Evolutionary conservation across 2,888 invertebrate genomes (phyloP), one percentile per base, ranked within the genome.

Genomic region (Melinopterus prodromus): DNA sequence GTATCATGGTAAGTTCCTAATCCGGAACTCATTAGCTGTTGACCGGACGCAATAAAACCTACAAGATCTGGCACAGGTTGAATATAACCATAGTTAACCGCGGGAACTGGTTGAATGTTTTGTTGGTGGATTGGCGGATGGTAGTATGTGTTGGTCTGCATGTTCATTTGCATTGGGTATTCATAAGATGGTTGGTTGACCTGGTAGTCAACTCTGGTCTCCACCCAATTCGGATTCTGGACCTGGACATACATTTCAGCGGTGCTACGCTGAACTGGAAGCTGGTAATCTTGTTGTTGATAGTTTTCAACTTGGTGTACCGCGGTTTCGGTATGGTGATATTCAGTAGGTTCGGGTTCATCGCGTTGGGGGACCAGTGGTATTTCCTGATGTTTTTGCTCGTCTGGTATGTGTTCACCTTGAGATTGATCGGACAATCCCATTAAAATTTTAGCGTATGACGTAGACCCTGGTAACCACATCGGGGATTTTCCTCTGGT

Each of bases 361-460:
- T 6, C 77, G 38, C 53, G 15, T 16, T n/a, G 2, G 71, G 35
- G 36, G 69, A 70, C 75, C 16, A 76, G 72, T 14, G 77, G 77
- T 15, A 69, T 70, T 26, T 38, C 38, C 12, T 16, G 16, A 72
- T 9, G 76, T 38, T 16, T 14, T 5, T 5, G 69, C 7, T 69
- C 53, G 9, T 53, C 53, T 53, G 53, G 53, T 7, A 53, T 53
- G 5, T 53, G 7, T 12, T 53, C 53, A 53, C 7, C 53, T 53
- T 26, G 74, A 70, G 16, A 12, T 35, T 69, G 14, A 72, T 78
- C 78, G 14, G 80, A 79, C 9, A 78, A 72, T 7, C 96, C 95
- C 84, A 93, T 92, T 81, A 96, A 91, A 82, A 96, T 94, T 89
- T 95, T 95, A 76, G 96, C 95, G 88, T 96, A 96, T 75, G 95